phyloP scores from a whole-genome alignment of 2,113 vertebrate species.

The Poicephalus meyeri region DNA sequence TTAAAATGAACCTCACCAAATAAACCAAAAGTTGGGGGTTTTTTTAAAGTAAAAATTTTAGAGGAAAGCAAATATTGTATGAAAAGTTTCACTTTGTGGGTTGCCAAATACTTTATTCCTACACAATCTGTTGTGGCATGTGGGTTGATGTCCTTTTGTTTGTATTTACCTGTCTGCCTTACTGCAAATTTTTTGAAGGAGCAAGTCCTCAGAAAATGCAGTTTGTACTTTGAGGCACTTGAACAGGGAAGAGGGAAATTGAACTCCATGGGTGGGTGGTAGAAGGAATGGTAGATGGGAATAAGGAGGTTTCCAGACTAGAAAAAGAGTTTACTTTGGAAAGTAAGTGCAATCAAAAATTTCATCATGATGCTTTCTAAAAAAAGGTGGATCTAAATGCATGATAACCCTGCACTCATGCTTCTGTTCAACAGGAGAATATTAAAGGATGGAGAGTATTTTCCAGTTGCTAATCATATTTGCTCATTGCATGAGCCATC shows the following conservation, averaged over 20 bases:
- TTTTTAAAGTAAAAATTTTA: neutral
- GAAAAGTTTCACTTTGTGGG: neutral
- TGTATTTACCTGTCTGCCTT: neutral
- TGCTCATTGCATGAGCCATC: neutral
- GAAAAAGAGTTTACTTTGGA: neutral
- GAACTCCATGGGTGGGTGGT: neutral
- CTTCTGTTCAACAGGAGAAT: neutral
- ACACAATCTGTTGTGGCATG: fast-evolving
- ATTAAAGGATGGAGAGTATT: neutral
- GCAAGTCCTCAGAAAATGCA: neutral
- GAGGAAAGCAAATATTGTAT: neutral
- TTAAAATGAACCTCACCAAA: neutral
- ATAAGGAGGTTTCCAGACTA: neutral
- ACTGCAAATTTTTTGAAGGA: neutral
- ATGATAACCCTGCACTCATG: neutral
- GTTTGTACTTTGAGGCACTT: neutral
- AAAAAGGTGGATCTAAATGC: neutral
- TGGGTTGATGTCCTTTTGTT: fast-evolving
- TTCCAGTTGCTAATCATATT: neutral
- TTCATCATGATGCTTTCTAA: neutral
- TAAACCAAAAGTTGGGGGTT: neutral
- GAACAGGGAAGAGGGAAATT: neutral
- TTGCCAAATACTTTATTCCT: neutral
- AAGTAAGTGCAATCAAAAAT: neutral
- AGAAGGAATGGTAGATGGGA: neutral